Conservation (phyloP, 2,113 vertebrate genomes). For the Tringa solitaria region DNA sequence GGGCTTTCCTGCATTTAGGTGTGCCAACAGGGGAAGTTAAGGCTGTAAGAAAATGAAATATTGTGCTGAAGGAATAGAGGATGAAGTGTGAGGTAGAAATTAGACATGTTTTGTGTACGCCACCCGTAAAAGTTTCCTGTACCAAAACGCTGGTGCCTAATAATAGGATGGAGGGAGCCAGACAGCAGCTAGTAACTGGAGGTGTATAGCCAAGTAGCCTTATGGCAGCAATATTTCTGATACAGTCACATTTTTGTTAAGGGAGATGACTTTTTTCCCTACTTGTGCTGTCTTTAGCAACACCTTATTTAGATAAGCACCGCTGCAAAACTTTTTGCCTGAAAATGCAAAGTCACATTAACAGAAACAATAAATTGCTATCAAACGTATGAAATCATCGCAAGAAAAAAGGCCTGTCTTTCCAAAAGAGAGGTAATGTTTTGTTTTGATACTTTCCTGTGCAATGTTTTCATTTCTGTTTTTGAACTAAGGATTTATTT, state of each 20-base stretch:
- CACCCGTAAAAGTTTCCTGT: constrained; percentile 43
- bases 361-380: background rate
- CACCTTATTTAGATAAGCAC: background rate
- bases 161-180: constrained; percentile 30
- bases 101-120: constrained; percentile 27
- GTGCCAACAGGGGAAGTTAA: constrained; percentile 34
- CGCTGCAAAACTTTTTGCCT: background rate
- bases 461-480: background rate
- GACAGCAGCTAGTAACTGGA: constrained; percentile 25
- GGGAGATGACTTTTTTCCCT: background rate
- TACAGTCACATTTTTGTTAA: constrained; percentile 3
- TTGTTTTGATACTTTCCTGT: constrained; percentile 14
- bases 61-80: constrained; percentile 34
- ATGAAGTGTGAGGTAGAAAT: constrained; percentile 32
- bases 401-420: background rate
- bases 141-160: constrained; percentile 15
- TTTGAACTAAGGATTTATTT: background rate
- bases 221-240: constrained; percentile 9
- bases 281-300: background rate
- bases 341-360: background rate
- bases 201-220: constrained; percentile 29
- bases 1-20: constrained; percentile 38
- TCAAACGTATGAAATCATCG: background rate
- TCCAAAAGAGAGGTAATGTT: constrained; percentile 25
- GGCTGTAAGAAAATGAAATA: background rate